These are phyloP conservation scores for Didymodactylos carnosus DNA, from an alignment of 2,888 invertebrate species.

Conservation along the genomic window DNA sequence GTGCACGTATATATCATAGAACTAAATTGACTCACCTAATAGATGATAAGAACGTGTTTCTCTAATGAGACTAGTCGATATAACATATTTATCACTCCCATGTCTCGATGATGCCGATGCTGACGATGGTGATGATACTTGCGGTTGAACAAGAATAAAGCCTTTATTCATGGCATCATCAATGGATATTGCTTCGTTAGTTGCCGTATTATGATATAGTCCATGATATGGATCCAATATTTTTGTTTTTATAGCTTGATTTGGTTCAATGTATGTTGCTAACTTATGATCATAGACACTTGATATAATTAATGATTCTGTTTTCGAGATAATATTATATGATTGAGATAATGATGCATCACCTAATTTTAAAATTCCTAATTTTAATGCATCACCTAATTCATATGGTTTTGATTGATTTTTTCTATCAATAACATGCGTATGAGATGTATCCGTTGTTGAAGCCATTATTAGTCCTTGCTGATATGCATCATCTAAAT, in stretches of 20 bases:
- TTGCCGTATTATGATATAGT: not conserved
- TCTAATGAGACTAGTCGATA: slow-evolving; percentile 12
- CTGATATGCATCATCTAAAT: slow-evolving; percentile 3
- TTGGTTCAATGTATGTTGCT: slow-evolving; percentile 5
- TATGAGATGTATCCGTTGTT: not conserved
- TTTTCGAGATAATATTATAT: slow-evolving; percentile 2
- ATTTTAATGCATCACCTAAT: slow-evolving; percentile 7
- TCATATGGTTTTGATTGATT: not conserved
- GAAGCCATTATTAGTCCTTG: slow-evolving; percentile 8
- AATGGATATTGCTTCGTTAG: not conserved
- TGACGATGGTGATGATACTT: not conserved
- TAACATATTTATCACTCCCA: not conserved
- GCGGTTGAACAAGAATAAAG: slow-evolving; percentile 1
- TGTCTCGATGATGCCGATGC: not conserved
- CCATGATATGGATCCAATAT: slow-evolving; percentile 13
- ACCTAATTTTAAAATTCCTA: slow-evolving; percentile 7
- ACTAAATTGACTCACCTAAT: not conserved
- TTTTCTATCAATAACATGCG: not conserved
- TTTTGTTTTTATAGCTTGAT: slow-evolving; percentile 9
- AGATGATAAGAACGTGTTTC: slow-evolving; percentile 14
- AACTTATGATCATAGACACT: slow-evolving; percentile 3
- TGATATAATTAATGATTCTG: slow-evolving; percentile 8
- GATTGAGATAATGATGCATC: not conserved
- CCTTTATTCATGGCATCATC: slow-evolving; percentile 11
- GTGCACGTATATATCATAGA: not conserved